Evolutionary conservation across 2,888 invertebrate genomes (phyloP).

Genomic region (Cenopis cana): DNA sequence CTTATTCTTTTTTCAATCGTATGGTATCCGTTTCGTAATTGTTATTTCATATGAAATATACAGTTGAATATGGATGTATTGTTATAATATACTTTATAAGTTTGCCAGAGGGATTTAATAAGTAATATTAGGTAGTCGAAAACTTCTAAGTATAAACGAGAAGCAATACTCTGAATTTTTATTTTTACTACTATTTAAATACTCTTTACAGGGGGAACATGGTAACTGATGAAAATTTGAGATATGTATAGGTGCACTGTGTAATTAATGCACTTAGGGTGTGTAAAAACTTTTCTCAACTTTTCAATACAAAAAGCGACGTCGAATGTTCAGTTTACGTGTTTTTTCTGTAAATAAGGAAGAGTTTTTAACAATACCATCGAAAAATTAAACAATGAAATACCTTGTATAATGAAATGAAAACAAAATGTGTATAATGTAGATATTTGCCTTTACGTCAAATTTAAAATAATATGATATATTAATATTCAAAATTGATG

Average conservation of each 20-base stretch:
- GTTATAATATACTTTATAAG: slow-evolving; percentile 58
- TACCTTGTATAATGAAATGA: slow-evolving; percentile 41
- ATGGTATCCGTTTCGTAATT: slow-evolving; percentile 28
- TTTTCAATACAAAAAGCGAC: neutral
- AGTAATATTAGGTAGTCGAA: slow-evolving; percentile 79
- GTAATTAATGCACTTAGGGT: slow-evolving; percentile 2
- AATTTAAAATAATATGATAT: slow-evolving; percentile 77
- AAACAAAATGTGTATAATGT: slow-evolving; percentile 76
- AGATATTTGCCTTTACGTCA: slow-evolving; percentile 82
- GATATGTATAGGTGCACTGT: neutral
- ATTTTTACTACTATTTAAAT: slow-evolving; percentile 76
- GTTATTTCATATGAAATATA: slow-evolving; percentile 43
- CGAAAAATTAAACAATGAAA: slow-evolving; percentile 64
- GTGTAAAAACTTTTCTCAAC: neutral
- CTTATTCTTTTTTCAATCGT: neutral
- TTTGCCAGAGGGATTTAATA: slow-evolving; percentile 82
- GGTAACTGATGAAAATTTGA: slow-evolving; percentile 55
- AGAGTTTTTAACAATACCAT: slow-evolving; percentile 58
- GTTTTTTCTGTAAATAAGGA: slow-evolving; percentile 62
- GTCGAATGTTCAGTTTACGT: slow-evolving; percentile 54
- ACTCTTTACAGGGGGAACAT: slow-evolving; percentile 70
- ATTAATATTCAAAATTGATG: slow-evolving; percentile 81
- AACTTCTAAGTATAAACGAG: slow-evolving; percentile 82
- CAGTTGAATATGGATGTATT: slow-evolving; percentile 55
- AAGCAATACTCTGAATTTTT: slow-evolving; percentile 84